Base-by-base conservation (phyloP, 2,797 vertebrate species). In the Lepus townsendii region DNA sequence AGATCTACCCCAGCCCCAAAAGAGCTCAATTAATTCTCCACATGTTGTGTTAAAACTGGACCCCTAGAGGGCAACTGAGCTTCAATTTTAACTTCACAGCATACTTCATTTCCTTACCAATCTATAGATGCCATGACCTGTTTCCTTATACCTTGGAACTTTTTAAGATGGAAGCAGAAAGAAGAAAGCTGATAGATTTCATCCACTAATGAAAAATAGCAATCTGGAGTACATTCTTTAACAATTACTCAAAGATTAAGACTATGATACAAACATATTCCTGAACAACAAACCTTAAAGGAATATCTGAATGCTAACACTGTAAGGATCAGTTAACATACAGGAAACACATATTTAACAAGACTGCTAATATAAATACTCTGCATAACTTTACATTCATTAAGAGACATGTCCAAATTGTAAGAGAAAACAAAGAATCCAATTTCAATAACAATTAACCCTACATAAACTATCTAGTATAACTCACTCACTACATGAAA, bases 41-140 rank as follows among this genome's bases (percentile, higher is more conserved):
- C 91, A 97, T 98, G 98, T 95, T 98, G 92, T 98, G 97, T 97
- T 98, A 96, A 97, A 96, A 97, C 68, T 95, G 97, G 98, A 97
- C 98, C 98, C 98, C 98, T 98, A 98, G 98, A 98, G 98, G 98
- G 98, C 98, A 98, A 98, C 97, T 98, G 91, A 98, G 98, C 97
- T 97, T 98, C 98, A 98, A 91, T 96, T 97, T 98, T 98, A 95
- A 97, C 96, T 95, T 94, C 77, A 83, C 94, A 97, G 95, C 90
- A 97, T 80, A 97, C 96, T 97, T 97, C 38, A 97, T 96, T 87
- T 97, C 80, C 96, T 97, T 94, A 95, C 89, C 95, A 92, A 91
- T 96, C 97, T 97, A 96, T 24, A 96, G 92, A 96, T 72, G 94
- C 95, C 88, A 95, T 96, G 96, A 97, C 97, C 96, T 98, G 95